A percentile compares a stretch with the other conserved stretches of the same genome.
Conservation (phyloP, 2,113 vertebrate genomes). For the Mobula birostris region DNA sequence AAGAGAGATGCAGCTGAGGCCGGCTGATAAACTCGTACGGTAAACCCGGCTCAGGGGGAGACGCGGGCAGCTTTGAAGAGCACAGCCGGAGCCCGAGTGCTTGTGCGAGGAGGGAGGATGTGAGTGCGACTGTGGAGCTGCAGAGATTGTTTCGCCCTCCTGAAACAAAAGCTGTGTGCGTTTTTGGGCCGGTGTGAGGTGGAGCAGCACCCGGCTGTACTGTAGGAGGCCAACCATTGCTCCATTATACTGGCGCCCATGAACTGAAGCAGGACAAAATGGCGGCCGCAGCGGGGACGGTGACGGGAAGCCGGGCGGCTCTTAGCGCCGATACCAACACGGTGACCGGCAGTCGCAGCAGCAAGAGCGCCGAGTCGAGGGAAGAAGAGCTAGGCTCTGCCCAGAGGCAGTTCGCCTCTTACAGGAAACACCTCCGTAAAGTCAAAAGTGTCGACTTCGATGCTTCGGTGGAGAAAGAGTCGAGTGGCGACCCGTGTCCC, state of each 20-base stretch:
- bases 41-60: slow-evolving; percentile 40
- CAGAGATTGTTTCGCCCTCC: background rate
- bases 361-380: slow-evolving; percentile 1
- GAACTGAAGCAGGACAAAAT: slow-evolving; percentile 28
- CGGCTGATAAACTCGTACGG: slow-evolving; percentile 20
- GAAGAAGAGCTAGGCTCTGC: slow-evolving; percentile 22
- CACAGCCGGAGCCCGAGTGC: background rate
- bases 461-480: slow-evolving; percentile 34
- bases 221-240: background rate
- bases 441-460: slow-evolving; percentile 74
- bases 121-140: background rate
- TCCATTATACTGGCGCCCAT: background rate
- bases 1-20: background rate
- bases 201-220: background rate
- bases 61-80: background rate
- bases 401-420: background rate
- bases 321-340: background rate
- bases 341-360: background rate
- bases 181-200: background rate
- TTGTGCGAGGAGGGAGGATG: background rate
- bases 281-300: slow-evolving; percentile 21
- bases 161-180: background rate
- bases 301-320: background rate
- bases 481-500: background rate
- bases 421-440: slow-evolving; percentile 43